Evolutionary conservation across 2,113 vertebrate genomes (phyloP), one percentile per base, ranked within the genome.

Genomic region (Ameiurus melas): DNA sequence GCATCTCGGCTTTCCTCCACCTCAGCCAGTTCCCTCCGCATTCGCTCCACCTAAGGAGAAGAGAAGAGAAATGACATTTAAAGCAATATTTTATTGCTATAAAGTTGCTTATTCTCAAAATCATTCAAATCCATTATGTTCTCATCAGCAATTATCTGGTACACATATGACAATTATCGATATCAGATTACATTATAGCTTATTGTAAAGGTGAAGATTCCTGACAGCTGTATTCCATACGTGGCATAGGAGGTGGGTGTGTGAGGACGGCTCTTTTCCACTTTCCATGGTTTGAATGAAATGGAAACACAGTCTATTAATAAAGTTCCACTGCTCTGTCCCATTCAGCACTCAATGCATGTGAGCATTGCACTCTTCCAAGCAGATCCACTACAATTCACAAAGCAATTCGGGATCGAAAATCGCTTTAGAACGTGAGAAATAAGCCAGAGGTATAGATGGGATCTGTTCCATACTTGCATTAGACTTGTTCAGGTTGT

Each of bases 11-110:
- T 92, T 22, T 95, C 95, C 79, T 94, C 95, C 39, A 93, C 92
- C 78, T 93, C 75, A 1, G 87, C 91, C 82, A 97, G 92, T 89
- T 96, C 94, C 4, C 86, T 90, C 79, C 88, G 92, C 86, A 97
- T 91, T 62, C 80, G 87, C 83, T 96, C 93, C 13, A 94, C 92
- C 97, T 97, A 85, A 60, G 20, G 12, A 62, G n/a, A 73, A 68
- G 60, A 64, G 62, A 57, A 30, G 53, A 78, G 33, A 77, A 22
- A 60, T 51, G 9, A 22, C 20, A n/a, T 79, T 51, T 55, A 19
- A 19, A 57, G 33, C 13, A 25, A 60, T 71, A 51, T 13, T 85
- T 17, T 36, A 39, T 12, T 58, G 53, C 53, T 27, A 36, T 27
- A 55, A 17, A 39, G 12, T 6, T 80, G 75, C 43, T 86, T 33